Evolutionary conservation across 2,888 invertebrate genomes (phyloP), one percentile per base, ranked within the genome.

Genomic region (Lampropteryx suffumata): DNA sequence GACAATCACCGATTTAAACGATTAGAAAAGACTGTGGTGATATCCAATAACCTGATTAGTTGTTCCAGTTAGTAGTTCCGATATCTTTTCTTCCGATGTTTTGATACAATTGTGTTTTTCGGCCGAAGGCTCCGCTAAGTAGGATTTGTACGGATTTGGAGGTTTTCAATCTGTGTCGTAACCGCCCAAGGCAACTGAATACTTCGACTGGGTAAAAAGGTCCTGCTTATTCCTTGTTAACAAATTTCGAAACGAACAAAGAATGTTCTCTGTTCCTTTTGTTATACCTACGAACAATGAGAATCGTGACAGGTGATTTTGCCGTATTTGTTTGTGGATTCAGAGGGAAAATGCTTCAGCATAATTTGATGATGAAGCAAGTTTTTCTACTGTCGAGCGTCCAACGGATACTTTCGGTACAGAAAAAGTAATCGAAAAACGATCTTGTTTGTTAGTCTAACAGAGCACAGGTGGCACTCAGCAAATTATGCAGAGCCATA

Each of bases 401-500:
- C 27, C 24, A 21, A 9, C 27, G 36, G 39, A 57, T 53, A 41
- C 43, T 55, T 42, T 52, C 50, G 41, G 49, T 40, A 48, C 39
- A 40, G 30, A 29, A 43, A 55, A 51, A 55, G 44, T 55, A 51
- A 46, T 55, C 21, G 2, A 2, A 30, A 33, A 28, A 39, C 41
- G 49, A 56, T 40, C 42, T 59, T 47, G 52, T 56, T 68, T 70
- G 67, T 63, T 60, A 52, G 53, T 49, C 71, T 70, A 70, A 71
- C 72, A 40, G 71, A 69, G 68, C 79, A 72, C 87, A 88, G 86
- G 85, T 87, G 86, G 76, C 64, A 63, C 79, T 83, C 73, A 79
- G 80, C 79, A 79, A 82, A 87, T 88, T 87, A 88, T 87, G 84
- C 87, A 80, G 80, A 79, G 76, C 79, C 87, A 84, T 84, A 85